These are phyloP conservation scores for Bos taurus DNA, from an alignment of 2,113 vertebrate genomes.

Conservation along the genomic window ARS-UCD2.0 NC_037333.1:102565001-102565500, in stretches of 20 bases:
- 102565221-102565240: conserved; percentile 76
- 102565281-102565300: conserved; percentile 89
- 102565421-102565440: too few relatives aligned
- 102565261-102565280: conserved; percentile 62
- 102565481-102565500: conserved; percentile 59
- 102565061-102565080: not conserved
- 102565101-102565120: not conserved
- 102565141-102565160: rapidly evolving
- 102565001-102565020: not conserved
- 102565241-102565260: conserved; percentile 60
- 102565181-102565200: not conserved
- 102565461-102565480: rapidly evolving
- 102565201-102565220: not conserved
- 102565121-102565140: not conserved
- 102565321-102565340: too few relatives aligned
- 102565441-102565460: not conserved
- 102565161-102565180: not conserved
- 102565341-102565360: conserved; percentile 80
- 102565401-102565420: not conserved
- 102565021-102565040: not conserved
- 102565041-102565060: not conserved
- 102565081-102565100: not conserved
- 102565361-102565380: conserved; percentile 81
- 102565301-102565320: conserved; percentile 75
- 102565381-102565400: not conserved